phyloP scores from a whole-genome alignment of 2,888 invertebrate species.

The Spatulosminthurus flaviceps region DNA sequence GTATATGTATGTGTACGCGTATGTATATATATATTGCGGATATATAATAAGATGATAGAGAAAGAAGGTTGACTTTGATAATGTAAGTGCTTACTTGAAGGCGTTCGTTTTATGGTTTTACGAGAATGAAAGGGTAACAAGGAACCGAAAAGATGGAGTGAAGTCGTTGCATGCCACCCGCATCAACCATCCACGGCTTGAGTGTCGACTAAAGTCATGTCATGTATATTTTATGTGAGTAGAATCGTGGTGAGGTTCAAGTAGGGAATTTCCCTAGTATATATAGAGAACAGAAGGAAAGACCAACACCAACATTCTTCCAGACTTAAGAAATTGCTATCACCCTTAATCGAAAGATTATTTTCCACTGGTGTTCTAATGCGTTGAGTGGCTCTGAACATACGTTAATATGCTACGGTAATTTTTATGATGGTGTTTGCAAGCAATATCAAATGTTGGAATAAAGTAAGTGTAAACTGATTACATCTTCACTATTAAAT shows the following conservation, averaged over 20 bases:
- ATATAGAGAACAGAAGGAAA: too few relatives aligned
- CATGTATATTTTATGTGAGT: slow-evolving; percentile 38
- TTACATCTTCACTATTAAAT: too few relatives aligned
- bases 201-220: slow-evolving; percentile 28
- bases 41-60: too few relatives aligned
- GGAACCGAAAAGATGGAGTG: slow-evolving; percentile 12
- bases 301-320: background rate
- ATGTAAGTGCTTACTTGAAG: slow-evolving; percentile 13
- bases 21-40: too few relatives aligned
- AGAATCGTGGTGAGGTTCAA: background rate
- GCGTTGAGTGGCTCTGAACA: background rate
- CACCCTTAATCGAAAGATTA: slow-evolving; percentile 5
- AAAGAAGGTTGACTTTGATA: background rate
- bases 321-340: background rate
- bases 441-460: background rate
- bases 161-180: slow-evolving; percentile 7
- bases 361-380: background rate
- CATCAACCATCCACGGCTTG: background rate
- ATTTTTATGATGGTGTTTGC: background rate
- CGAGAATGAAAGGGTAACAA: background rate
- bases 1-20: too few relatives aligned
- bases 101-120: slow-evolving; percentile 31
- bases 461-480: too few relatives aligned
- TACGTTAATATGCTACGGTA: background rate
- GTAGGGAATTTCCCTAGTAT: slow-evolving; percentile 11